Evolutionary conservation across 2,888 invertebrate species (phyloP).

Genomic region (Athalia circularis): DNA sequence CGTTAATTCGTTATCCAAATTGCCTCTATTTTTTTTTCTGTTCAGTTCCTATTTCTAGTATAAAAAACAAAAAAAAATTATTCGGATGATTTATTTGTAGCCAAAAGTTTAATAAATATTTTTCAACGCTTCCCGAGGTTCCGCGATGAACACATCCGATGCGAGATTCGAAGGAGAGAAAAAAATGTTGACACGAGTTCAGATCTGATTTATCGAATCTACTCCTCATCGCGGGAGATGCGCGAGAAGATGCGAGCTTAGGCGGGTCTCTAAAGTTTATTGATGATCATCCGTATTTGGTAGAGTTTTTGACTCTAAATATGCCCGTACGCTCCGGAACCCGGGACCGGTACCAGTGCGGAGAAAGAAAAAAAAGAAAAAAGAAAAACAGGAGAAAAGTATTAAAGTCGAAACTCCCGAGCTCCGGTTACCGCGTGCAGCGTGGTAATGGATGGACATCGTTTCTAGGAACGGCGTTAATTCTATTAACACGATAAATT

Average conservation of each 20-base stretch:
- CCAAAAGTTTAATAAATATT: neutral
- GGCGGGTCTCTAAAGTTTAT: neutral
- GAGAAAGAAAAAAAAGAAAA: neutral
- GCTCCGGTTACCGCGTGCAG: neutral
- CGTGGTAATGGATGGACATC: constrained; percentile 13
- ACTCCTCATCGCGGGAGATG: neutral
- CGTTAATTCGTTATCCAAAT: neutral
- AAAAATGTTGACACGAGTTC: neutral
- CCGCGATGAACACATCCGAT: too few relatives aligned
- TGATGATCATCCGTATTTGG: constrained; percentile 14
- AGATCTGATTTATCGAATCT: neutral
- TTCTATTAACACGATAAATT: neutral
- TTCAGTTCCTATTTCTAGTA: neutral
- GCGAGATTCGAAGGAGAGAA: too few relatives aligned
- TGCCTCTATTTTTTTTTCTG: neutral
- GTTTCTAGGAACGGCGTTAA: neutral
- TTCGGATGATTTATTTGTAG: neutral
- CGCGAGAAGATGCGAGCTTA: too few relatives aligned
- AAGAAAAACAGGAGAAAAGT: neutral
- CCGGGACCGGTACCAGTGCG: neutral
- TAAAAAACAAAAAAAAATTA: neutral
- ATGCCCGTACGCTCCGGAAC: constrained; percentile 4
- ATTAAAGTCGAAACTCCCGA: neutral
- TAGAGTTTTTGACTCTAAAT: constrained; percentile 17
- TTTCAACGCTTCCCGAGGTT: neutral